These are phyloP conservation scores for Apomyelois bistriatella DNA, from an alignment of 2,888 invertebrate species.

Conservation along the genomic window DNA sequence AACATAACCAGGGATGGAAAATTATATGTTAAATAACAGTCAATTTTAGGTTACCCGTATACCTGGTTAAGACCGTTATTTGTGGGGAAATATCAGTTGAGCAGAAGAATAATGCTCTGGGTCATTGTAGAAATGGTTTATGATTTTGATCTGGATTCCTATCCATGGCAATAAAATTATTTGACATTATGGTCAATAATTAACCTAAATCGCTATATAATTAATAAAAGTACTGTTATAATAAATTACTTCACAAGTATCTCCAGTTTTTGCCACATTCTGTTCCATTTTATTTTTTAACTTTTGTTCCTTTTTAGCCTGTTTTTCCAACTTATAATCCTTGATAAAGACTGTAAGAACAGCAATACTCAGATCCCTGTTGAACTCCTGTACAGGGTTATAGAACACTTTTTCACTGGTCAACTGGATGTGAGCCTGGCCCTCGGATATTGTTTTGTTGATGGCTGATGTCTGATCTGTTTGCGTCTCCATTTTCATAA, in stretches of 20 bases:
- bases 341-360: conserved; percentile 85
- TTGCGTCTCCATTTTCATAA: conserved; percentile 50
- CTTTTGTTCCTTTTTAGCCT: conserved; percentile 35
- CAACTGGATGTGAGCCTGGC: conserved; percentile 87
- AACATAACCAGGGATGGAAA: too few species aligned
- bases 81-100: neutral
- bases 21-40: too few species aligned
- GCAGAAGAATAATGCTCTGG: too few species aligned
- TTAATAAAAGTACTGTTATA: neutral
- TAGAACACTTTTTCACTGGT: conserved; percentile 92
- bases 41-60: too few species aligned
- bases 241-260: conserved; percentile 21
- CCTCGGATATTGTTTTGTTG: conserved; percentile 82
- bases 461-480: conserved; percentile 20
- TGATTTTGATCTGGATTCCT: too few species aligned
- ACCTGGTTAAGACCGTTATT: too few species aligned
- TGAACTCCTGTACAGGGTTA: conserved; percentile 99
- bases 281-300: conserved; percentile 29
- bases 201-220: too few species aligned
- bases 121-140: too few species aligned
- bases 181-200: too few species aligned
- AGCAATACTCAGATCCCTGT: conserved; percentile 93
- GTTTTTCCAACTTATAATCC: conserved; percentile 58
- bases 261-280: conserved; percentile 19
- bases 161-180: too few species aligned